Conservation (phyloP, 2,888 invertebrate genomes). For the Balanococcus diminutus region DNA sequence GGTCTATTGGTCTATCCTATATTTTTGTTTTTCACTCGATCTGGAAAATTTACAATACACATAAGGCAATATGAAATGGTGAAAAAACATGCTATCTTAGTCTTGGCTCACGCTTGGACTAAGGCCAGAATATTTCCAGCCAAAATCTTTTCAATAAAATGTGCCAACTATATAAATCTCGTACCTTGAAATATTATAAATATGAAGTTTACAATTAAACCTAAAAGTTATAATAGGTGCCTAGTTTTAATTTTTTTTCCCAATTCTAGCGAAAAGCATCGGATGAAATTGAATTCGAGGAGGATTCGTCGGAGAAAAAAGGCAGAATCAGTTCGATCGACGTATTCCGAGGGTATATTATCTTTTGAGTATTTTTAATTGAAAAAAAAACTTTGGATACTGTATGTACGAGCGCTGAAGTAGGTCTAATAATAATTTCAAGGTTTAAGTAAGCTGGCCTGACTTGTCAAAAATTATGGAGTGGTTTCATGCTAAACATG, state of each 20-base stretch:
- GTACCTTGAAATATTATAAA: not conserved
- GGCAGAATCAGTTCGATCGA: slow-evolving; percentile 31
- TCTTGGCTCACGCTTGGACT: not conserved
- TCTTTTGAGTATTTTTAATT: not conserved
- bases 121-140: not conserved
- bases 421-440: not conserved
- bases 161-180: not conserved
- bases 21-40: not conserved
- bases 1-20: not conserved
- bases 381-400: not conserved
- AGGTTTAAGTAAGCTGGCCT: not conserved
- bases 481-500: slow-evolving; percentile 5
- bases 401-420: not conserved
- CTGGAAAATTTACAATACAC: not conserved
- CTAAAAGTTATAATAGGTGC: not conserved
- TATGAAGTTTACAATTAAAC: not conserved
- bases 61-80: not conserved
- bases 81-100: not conserved
- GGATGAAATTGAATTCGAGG: not conserved
- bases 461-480: not conserved
- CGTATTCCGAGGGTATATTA: slow-evolving; percentile 44
- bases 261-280: not conserved
- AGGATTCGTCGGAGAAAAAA: not conserved
- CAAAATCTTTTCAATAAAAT: not conserved
- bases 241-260: not conserved